Evolutionary conservation across 2,113 vertebrate species (phyloP).

Genomic region (Genyomyrus donnyi): DNA sequence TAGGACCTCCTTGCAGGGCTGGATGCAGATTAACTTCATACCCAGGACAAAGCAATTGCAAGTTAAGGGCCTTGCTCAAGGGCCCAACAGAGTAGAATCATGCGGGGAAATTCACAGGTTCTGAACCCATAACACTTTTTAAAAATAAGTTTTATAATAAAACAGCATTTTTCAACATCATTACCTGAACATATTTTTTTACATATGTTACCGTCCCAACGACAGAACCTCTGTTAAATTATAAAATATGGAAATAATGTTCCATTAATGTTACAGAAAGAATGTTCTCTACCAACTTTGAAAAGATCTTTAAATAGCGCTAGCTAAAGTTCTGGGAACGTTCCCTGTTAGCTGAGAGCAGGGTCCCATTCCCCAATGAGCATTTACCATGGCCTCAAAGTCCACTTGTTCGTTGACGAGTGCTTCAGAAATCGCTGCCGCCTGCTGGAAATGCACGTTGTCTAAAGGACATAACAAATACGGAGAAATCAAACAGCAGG

Average conservation of each 20-base stretch:
- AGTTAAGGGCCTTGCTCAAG: no score
- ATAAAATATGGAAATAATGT: background rate
- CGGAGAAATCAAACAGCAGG: background rate
- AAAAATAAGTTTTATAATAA: background rate
- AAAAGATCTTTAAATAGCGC: background rate
- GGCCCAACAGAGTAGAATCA: no score
- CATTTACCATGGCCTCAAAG: conserved; percentile 89
- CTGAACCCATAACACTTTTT: no score
- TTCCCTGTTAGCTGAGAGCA: background rate
- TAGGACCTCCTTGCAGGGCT: no score
- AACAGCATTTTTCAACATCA: background rate
- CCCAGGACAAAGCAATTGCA: no score
- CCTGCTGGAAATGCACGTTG: conserved; percentile 97
- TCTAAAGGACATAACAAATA: conserved; percentile 55
- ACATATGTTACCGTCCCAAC: background rate
- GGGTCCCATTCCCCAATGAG: background rate
- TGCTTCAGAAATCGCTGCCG: conserved; percentile 90
- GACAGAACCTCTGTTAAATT: background rate
- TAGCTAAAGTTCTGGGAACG: background rate
- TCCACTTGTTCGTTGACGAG: conserved; percentile 86
- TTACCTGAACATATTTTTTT: background rate
- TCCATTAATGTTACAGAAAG: background rate
- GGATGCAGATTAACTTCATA: no score
- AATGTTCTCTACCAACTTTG: background rate
- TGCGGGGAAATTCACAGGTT: no score